phyloP scores from a whole-genome alignment of 2,113 vertebrate genomes.

The Melanotaenia duboulayi region DNA sequence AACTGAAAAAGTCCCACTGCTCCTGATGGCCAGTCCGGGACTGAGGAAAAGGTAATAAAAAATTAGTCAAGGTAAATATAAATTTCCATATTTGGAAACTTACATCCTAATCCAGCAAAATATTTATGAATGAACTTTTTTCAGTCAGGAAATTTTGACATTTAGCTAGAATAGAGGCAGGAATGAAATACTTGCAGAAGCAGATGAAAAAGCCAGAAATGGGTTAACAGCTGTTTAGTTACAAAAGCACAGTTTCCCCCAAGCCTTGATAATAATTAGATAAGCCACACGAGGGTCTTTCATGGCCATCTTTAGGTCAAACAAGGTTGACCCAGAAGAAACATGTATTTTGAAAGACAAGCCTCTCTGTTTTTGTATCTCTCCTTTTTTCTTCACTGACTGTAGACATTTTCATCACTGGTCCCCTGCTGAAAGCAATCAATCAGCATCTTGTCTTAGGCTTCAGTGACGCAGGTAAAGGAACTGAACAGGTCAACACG shows the following conservation, averaged over 20 bases:
- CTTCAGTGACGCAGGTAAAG: conserved; percentile 81
- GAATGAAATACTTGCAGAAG: background rate
- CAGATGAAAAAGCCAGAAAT: background rate
- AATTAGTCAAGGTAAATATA: conserved; percentile 11
- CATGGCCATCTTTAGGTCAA: conserved; percentile 26
- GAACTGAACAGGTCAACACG: conserved; percentile 76
- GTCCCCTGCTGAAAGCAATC: conserved; percentile 84
- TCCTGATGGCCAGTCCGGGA: no score
- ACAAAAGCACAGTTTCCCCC: background rate
- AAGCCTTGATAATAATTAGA: conserved; percentile 1
- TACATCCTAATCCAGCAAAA: background rate
- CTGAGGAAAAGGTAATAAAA: no score
- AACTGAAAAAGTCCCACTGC: no score
- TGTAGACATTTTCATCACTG: conserved; percentile 81
- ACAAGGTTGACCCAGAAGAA: conserved; percentile 34
- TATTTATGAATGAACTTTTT: conserved; percentile 1
- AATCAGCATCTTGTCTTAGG: conserved; percentile 83
- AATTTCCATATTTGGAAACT: conserved; percentile 12
- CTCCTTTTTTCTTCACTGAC: conserved; percentile 55
- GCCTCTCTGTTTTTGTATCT: conserved; percentile 47
- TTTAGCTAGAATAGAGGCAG: conserved; percentile 10
- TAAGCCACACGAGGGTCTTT: conserved; percentile 19
- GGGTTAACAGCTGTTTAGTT: background rate
- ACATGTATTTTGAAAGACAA: conserved; percentile 43
- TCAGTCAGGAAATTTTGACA: conserved; percentile 17